These are phyloP conservation scores for Dipodomys stephensi DNA, from an alignment of 2,113 vertebrate genomes.

Conservation along the genomic window DNA sequence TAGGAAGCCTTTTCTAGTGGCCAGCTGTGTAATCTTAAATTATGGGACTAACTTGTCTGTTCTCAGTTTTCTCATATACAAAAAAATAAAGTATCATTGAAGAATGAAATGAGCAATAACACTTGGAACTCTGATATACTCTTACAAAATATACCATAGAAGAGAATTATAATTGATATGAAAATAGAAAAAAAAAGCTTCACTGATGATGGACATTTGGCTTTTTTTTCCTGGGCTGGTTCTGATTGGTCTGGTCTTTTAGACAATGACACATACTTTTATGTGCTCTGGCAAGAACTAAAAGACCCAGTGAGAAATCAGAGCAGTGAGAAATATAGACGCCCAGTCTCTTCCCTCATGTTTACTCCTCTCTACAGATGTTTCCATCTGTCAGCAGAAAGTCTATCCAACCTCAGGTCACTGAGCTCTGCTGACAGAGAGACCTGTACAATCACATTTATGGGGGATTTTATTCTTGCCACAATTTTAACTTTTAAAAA, in stretches of 20 bases:
- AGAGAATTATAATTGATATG: not conserved
- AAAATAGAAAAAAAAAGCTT: not conserved
- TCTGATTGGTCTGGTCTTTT: conserved; percentile 43
- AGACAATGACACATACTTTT: not conserved
- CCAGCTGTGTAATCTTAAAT: not conserved
- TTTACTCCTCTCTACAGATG: not conserved
- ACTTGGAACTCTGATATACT: not conserved
- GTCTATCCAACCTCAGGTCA: not conserved
- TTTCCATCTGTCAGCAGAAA: conserved; percentile 38
- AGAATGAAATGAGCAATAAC: not conserved
- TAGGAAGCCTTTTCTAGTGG: not conserved
- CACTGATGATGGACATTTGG: not conserved
- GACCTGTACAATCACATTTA: conserved; percentile 7
- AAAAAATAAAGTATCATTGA: not conserved
- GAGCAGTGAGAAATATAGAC: not conserved
- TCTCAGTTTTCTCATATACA: not conserved
- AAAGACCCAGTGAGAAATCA: not conserved
- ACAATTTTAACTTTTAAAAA: conserved; percentile 50
- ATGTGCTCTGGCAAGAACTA: not conserved
- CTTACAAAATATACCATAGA: not conserved
- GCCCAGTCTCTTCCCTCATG: not conserved
- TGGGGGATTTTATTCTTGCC: conserved; percentile 21
- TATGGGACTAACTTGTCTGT: not conserved
- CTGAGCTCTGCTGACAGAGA: not conserved
- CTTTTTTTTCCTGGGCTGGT: not conserved